Percentiles rank a stretch among this genome's conserved stretches.
Evolutionary conservation across 2,113 vertebrate genomes (phyloP).

Genomic region (Rhynchomys soricoides): DNA sequence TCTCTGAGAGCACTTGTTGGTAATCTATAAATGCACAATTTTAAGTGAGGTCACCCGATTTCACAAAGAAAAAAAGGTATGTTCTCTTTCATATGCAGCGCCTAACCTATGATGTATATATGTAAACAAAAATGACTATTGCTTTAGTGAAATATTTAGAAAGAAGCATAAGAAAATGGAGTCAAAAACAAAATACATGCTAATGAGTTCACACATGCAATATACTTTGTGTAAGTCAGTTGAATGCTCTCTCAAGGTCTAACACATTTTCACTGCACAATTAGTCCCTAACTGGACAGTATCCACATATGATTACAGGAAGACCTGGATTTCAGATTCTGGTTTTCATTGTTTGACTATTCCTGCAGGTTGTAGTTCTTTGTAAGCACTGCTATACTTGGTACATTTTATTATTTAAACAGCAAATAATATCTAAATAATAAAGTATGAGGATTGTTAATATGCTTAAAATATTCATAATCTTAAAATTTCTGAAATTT

Average conservation of each 20-base stretch:
- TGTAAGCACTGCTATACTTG: background rate
- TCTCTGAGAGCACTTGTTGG: background rate
- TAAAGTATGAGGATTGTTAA: background rate
- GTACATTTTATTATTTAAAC: background rate
- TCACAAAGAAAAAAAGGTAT: background rate
- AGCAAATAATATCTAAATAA: background rate
- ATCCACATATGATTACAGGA: background rate
- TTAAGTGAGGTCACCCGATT: background rate
- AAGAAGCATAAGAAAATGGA: background rate
- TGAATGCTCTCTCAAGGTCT: background rate
- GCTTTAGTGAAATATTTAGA: background rate
- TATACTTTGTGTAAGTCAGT: background rate
- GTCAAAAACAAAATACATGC: background rate
- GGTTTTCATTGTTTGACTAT: background rate
- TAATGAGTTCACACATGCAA: background rate
- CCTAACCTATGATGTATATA: background rate
- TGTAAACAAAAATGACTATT: background rate
- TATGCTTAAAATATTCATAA: background rate
- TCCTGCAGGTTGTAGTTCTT: background rate
- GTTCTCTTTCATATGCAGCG: background rate
- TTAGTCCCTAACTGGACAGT: background rate
- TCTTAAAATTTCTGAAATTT: background rate
- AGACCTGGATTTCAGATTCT: background rate
- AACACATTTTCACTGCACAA: background rate
- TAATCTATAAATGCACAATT: background rate